Conservation (phyloP, 2,797 vertebrate species). For the Remorina albescens region DNA sequence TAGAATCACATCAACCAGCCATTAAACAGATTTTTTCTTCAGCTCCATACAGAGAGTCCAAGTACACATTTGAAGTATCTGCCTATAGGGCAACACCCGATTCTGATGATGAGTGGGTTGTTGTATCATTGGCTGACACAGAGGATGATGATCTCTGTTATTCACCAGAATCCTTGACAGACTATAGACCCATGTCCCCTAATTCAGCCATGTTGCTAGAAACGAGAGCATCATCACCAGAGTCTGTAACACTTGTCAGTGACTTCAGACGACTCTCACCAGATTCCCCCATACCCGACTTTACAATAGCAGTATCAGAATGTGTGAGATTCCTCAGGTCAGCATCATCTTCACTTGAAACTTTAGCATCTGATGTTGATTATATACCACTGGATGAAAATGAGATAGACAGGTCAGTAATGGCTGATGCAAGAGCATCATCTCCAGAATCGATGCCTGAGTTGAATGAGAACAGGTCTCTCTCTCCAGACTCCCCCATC, state of each 20-base stretch:
- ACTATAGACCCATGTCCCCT: conserved; percentile 50
- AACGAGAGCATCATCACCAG: conserved; percentile 52
- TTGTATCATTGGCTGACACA: conserved; percentile 22
- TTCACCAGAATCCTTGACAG: conserved; percentile 49
- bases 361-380: conserved; percentile 56
- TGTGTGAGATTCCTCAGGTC: conserved; percentile 45
- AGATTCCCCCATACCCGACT: conserved; percentile 68
- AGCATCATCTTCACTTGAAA: conserved; percentile 66
- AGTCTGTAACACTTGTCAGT: conserved; percentile 57
- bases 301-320: conserved; percentile 46
- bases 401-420: conserved; percentile 29
- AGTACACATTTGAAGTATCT: conserved; percentile 43
- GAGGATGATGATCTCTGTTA: conserved; percentile 19
- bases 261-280: conserved; percentile 61
- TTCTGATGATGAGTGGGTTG: conserved; percentile 12
- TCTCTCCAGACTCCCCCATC: conserved; percentile 79
- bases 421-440: conserved; percentile 58
- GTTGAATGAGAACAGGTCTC: conserved; percentile 53
- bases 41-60: conserved; percentile 33
- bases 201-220: conserved; percentile 28
- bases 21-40: conserved; percentile 21
- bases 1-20: conserved; percentile 41
- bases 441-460: conserved; percentile 77
- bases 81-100: not conserved
- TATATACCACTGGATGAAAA: conserved; percentile 13